Conservation (phyloP, 1,140 invertebrate genomes). For the Pollicipes pollicipes region DNA sequence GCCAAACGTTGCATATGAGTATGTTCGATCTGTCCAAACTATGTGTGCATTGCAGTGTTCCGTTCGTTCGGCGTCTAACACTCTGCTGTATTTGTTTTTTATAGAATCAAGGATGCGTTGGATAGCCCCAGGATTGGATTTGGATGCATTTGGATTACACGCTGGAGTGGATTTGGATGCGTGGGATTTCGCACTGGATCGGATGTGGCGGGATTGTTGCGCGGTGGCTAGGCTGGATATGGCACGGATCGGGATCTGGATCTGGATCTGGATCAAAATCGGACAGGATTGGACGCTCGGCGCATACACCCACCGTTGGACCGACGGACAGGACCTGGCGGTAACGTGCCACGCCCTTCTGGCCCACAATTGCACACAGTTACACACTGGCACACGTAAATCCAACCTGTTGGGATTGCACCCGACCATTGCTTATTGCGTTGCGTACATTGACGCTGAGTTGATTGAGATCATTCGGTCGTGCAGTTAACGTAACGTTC, state of each 20-base stretch:
- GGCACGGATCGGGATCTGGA: not conserved
- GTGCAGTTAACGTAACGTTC: too few relatives aligned
- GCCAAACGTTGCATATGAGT: too few relatives aligned
- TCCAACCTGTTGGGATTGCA: too few relatives aligned
- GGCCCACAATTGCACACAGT: too few relatives aligned
- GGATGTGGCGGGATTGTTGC: not conserved
- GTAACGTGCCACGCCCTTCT: not conserved
- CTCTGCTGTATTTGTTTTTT: constrained; percentile 1
- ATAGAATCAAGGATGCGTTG: constrained; percentile 1
- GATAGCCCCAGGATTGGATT: not conserved
- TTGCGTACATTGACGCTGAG: too few relatives aligned
- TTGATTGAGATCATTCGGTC: too few relatives aligned
- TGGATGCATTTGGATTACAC: not conserved
- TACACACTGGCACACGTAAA: too few relatives aligned
- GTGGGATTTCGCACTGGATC: not conserved
- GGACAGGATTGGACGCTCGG: not conserved
- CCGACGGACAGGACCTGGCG: not conserved
- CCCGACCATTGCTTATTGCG: too few relatives aligned
- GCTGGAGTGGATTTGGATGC: not conserved
- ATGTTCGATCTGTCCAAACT: too few relatives aligned
- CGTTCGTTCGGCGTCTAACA: constrained; percentile 20
- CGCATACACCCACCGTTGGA: not conserved
- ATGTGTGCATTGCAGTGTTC: too few relatives aligned
- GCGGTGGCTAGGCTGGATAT: not conserved
- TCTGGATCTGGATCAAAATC: not conserved